These are phyloP conservation scores for Eurytoma adleriae DNA, from an alignment of 2,888 invertebrate species.

Conservation along the genomic window DNA sequence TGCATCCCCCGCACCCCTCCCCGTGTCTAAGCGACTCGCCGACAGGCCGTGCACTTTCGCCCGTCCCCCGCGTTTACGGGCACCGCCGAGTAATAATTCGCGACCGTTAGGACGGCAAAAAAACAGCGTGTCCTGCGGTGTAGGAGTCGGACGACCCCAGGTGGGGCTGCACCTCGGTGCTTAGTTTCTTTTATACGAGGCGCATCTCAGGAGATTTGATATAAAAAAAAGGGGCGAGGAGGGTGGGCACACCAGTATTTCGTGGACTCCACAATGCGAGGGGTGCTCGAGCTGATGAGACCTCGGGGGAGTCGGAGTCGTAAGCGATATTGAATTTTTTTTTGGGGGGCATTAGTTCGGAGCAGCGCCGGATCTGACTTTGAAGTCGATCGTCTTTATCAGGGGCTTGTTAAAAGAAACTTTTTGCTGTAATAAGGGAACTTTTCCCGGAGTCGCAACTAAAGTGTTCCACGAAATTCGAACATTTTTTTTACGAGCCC, in stretches of 20 bases:
- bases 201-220: constrained; percentile 63
- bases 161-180: constrained; percentile 25
- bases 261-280: background rate
- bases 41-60: constrained; percentile 1
- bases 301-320: background rate
- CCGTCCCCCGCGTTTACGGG: background rate
- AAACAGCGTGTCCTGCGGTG: too few species aligned
- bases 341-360: too few species aligned
- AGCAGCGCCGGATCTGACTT: background rate
- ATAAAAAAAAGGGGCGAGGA: constrained; percentile 7
- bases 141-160: too few species aligned
- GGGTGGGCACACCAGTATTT: background rate
- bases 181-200: constrained; percentile 63
- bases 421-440: background rate
- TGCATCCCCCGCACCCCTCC: background rate
- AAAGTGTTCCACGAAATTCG: too few species aligned
- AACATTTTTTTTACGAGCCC: too few species aligned
- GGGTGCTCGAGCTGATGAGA: too few species aligned
- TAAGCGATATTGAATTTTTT: constrained; percentile 17
- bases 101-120: background rate
- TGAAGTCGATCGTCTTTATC: background rate
- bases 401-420: background rate
- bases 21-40: background rate
- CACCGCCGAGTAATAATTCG: background rate
- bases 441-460: too few species aligned